Conservation (phyloP, 2,888 invertebrate genomes). For the Agrotis clavis region DNA sequence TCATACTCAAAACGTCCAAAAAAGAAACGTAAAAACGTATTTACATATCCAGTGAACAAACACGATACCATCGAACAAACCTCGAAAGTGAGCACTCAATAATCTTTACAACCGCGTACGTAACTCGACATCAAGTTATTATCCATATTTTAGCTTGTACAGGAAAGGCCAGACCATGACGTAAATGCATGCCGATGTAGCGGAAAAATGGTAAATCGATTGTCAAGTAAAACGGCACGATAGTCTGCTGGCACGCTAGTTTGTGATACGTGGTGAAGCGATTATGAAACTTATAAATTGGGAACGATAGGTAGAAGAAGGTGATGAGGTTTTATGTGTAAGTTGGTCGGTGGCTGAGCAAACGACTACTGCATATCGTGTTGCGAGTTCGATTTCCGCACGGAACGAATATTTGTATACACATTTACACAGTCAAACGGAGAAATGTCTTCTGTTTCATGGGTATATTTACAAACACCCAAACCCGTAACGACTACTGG, state of each 20-base stretch:
- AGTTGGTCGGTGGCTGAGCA: no score
- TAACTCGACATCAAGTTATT: conserved; percentile 30
- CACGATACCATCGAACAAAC: background rate
- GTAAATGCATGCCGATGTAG: conserved; percentile 32
- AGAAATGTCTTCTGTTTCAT: no score
- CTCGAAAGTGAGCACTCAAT: conserved; percentile 16
- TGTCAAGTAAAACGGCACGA: conserved; percentile 37
- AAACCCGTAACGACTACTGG: no score
- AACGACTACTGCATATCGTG: no score
- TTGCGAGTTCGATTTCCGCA: no score
- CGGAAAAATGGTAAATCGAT: conserved; percentile 55
- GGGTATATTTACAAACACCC: no score
- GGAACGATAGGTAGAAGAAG: background rate
- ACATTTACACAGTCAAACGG: no score
- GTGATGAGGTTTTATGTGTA: background rate
- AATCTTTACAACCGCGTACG: conserved; percentile 14
- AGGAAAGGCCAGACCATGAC: conserved; percentile 36
- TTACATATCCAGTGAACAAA: background rate
- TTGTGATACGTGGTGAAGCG: conserved; percentile 10
- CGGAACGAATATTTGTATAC: no score
- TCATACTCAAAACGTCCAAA: no score
- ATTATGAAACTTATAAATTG: conserved; percentile 40
- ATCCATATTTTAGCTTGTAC: conserved; percentile 39
- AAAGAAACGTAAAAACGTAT: no score
- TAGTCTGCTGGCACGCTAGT: conserved; percentile 36